Conservation (phyloP, 2,113 vertebrate genomes). For the Seriola aureovittata region DNA sequence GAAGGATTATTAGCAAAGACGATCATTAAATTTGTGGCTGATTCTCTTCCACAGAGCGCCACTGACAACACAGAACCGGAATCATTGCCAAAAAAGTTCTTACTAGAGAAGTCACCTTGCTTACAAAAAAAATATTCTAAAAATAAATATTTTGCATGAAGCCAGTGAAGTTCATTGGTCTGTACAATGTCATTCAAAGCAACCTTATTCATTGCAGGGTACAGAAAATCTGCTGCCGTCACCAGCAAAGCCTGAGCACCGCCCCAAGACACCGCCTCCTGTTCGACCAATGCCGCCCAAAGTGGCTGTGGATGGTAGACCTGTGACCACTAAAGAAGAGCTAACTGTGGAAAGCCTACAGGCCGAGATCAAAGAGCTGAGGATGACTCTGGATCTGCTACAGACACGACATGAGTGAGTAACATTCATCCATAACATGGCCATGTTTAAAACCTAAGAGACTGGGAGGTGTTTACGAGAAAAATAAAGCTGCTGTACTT, state of each 20-base stretch:
- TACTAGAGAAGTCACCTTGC: constrained; percentile 48
- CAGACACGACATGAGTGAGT: constrained; percentile 81
- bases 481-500: too few species aligned
- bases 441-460: background rate
- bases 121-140: constrained; percentile 33
- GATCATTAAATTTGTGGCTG: background rate
- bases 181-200: background rate
- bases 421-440: background rate
- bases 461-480: background rate
- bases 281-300: constrained; percentile 54
- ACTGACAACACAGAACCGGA: constrained; percentile 59
- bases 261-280: constrained; percentile 36
- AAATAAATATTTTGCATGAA: background rate
- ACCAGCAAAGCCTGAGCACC: constrained; percentile 58
- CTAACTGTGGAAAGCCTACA: constrained; percentile 69
- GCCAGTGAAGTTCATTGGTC: background rate
- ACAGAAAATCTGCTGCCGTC: constrained; percentile 62
- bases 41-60: constrained; percentile 42
- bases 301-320: constrained; percentile 24
- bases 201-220: constrained; percentile 55
- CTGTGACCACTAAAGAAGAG: constrained; percentile 51
- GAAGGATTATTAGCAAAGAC: background rate
- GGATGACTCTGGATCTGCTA: constrained; percentile 80
- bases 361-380: constrained; percentile 82
- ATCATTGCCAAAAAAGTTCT: constrained; percentile 42